phyloP scores from a whole-genome alignment of 2,113 vertebrate genomes.

The Thermophis baileyi region DNA sequence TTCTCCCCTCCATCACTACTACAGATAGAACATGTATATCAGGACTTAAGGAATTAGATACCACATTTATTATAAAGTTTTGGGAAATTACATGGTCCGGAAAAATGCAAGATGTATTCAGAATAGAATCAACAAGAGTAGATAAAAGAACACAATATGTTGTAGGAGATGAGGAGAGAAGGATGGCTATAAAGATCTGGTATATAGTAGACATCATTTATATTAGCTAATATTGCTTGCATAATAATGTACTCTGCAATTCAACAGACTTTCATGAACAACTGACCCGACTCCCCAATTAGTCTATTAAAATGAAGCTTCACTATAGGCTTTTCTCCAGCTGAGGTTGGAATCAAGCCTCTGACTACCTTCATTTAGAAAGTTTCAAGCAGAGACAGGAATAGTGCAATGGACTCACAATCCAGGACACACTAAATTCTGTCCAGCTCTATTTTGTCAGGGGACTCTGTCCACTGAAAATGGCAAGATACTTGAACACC shows the following conservation, averaged over 20 bases:
- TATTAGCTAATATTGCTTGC: neutral
- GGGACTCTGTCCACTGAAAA: neutral
- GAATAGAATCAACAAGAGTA: neutral
- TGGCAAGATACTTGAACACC: neutral
- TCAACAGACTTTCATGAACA: neutral
- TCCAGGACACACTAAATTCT: neutral
- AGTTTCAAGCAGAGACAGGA: neutral
- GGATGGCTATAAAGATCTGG: neutral
- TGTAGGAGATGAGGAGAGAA: too few species aligned
- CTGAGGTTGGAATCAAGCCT: neutral
- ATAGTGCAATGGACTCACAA: neutral
- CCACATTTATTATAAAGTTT: neutral
- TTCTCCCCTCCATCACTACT: neutral
- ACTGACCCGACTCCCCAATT: neutral
- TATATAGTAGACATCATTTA: neutral
- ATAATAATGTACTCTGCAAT: neutral
- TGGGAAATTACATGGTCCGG: neutral
- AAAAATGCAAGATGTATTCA: neutral
- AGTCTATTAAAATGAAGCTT: neutral
- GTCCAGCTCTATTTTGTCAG: neutral
- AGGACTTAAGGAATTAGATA: neutral
- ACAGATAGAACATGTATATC: neutral
- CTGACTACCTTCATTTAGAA: neutral
- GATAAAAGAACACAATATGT: neutral
- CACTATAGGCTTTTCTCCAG: neutral